These are phyloP conservation scores for Spodoptera exigua DNA, from an alignment of 2,888 invertebrate genomes.

Conservation along the genomic window DNA sequence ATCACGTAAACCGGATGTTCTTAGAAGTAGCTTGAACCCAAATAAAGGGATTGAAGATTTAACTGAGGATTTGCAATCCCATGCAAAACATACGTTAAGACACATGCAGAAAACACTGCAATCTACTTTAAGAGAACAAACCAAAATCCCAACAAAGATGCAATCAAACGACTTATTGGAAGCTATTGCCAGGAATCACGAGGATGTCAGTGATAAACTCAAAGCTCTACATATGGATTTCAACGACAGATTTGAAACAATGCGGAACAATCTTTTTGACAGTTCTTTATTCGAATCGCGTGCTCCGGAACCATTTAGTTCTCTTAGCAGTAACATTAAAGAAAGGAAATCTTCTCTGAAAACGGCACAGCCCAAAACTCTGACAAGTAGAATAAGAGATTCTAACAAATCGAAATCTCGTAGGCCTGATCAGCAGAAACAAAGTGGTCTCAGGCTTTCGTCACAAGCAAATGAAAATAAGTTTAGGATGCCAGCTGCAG, in stretches of 20 bases:
- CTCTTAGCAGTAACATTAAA: conserved; percentile 22
- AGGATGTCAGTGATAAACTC: conserved; percentile 76
- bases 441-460: conserved; percentile 7
- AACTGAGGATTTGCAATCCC: conserved; percentile 60
- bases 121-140: conserved; percentile 60
- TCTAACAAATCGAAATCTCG: conserved; percentile 23
- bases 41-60: conserved; percentile 36
- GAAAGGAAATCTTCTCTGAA: conserved; percentile 18
- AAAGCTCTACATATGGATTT: conserved; percentile 75
- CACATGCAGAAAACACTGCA: conserved; percentile 68
- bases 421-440: conserved; percentile 17
- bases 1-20: conserved; percentile 49
- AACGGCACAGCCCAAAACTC: conserved; percentile 8
- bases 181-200: conserved; percentile 64
- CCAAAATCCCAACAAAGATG: conserved; percentile 52
- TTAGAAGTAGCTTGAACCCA: conserved; percentile 44
- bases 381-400: conserved; percentile 16
- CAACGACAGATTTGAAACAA: conserved; percentile 72
- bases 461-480: conserved; percentile 23
- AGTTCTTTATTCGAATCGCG: conserved; percentile 49
- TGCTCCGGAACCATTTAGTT: conserved; percentile 17
- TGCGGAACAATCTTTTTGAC: conserved; percentile 70
- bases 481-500: conserved; percentile 62
- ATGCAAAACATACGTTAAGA: conserved; percentile 69
- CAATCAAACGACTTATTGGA: conserved; percentile 70